Base-by-base conservation (phyloP, 1,140 invertebrate genomes). In the Drosophila equinoxialis region DNA sequence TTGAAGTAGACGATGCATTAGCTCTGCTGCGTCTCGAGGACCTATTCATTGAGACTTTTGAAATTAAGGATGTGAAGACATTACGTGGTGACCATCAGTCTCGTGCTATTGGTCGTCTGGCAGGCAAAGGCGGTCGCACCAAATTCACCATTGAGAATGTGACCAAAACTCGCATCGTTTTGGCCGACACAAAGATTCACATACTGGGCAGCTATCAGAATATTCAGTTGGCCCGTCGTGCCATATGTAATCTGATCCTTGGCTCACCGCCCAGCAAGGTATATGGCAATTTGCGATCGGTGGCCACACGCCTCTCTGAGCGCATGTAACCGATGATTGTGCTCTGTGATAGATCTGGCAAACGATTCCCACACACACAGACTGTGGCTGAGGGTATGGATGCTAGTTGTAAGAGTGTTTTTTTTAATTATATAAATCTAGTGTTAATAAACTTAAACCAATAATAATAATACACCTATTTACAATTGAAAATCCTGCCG, bases 141-240 rank as follows among this genome's bases (percentile, higher is more conserved):
- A 99, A 99, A 92, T 99, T 97, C 86, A 99, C 98, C 2, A 99
- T 99, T 90, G 99, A 99, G 94, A 99, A 99, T 93, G 97, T 97
- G 0, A 99, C 99, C 8, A 99, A 99, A 93, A 99, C 98, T 0
- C 95, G 99, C 93, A 99, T 99, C 85, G 97, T 99, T 20, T 92
- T 99, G 62, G 98, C 98, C 48, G 98, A 99, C 90, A 95, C 94
- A 70, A 99, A 99, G 94, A 97, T 99, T 76, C 98, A 99, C 92
- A 97, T 99, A 68, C 93, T 99, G 51, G 99, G 99, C 42, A 98
- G 98, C 73, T 99, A 96, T 93, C 97, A 99, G 93, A 99, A 99
- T 92, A 99, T 99, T 73, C 96, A 98, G 81, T 91, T 99, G 65
- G 99, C 99, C 0, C 95, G 98, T 91, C 95, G 98, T 91, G 97